Evolutionary conservation across 2,888 invertebrate species (phyloP), one percentile per base, ranked within the genome.

Genomic region (Caenorhabditis sp.): DNA sequence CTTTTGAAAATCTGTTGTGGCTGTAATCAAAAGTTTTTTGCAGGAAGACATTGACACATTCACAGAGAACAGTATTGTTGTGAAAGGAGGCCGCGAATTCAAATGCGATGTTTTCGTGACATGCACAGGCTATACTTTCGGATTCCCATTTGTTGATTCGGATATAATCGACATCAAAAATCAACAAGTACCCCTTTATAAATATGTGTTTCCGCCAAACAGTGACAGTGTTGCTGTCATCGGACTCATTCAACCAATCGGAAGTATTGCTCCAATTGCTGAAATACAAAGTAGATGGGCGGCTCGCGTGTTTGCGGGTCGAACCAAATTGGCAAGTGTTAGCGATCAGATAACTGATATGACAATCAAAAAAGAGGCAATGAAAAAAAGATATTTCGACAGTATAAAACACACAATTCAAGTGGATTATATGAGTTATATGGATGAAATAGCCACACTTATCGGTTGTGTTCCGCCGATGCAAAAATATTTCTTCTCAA

Each of bases 41-140:
- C 81, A 96, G 96, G 97, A 99, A 77, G 97, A 99, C 74, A 99
- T 99, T 97, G 99, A 99, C 89, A 97, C 97, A 90, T 91, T 99
- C 86, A 96, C 97, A 49, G 97, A 97, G 77, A 97, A 97, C 66
- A 95, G 96, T 43, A 91, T 99, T 83, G 97, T 97, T 19, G 97
- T 85, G 19, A 83, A 78, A 51, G 81, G 78, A 49, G 87, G 85
- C 26, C 70, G 77, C 37, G 73, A 71, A 58, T 84, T 83, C 65
- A 66, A 75, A 21, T 80, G 84, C 21, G 87, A 87, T 64, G 88
- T 88, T 0, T 88, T 89, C 49, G 88, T 87, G 57, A 65, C 79
- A 10, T 81, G 83, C 70, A 87, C 87, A 36, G 87, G 88, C 21
- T 89, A 89, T 79, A 81, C 80, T 1, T 89, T 89, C 76, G 88